These are phyloP conservation scores for Plectus sambesii DNA, from an alignment of 1,140 invertebrate species.

Conservation along the genomic window DNA sequence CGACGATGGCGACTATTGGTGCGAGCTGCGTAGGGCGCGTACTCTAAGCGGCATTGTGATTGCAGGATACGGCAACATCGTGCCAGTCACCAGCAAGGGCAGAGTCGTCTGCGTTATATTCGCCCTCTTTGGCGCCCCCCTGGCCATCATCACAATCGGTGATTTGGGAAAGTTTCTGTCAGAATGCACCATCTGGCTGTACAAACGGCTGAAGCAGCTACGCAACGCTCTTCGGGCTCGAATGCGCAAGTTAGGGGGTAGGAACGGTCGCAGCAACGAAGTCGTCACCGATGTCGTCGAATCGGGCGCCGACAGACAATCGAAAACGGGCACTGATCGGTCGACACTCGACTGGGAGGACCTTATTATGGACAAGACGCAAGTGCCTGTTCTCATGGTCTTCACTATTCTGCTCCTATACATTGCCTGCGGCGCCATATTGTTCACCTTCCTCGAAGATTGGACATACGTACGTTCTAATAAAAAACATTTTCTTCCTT, in stretches of 20 bases:
- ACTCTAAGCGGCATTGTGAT: slow-evolving; percentile 27
- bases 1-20: slow-evolving; percentile 46
- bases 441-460: slow-evolving; percentile 69
- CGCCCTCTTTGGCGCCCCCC: slow-evolving; percentile 62
- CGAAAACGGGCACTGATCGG: slow-evolving; percentile 4
- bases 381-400: slow-evolving; percentile 43
- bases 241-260: slow-evolving; percentile 20
- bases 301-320: too few species aligned
- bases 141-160: slow-evolving; percentile 57
- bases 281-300: slow-evolving; percentile 3
- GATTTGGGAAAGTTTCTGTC: slow-evolving; percentile 45
- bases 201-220: slow-evolving; percentile 19
- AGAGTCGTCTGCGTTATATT: slow-evolving; percentile 74
- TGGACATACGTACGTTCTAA: slow-evolving; percentile 72
- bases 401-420: slow-evolving; percentile 41
- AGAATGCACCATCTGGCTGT: slow-evolving; percentile 44
- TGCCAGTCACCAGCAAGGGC: slow-evolving; percentile 69
- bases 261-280: slow-evolving; percentile 21
- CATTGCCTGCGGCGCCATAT: slow-evolving; percentile 55
- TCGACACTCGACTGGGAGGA: slow-evolving; percentile 26
- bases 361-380: slow-evolving; percentile 34
- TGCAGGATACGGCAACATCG: slow-evolving; percentile 83
- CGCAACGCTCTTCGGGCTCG: slow-evolving; percentile 2
- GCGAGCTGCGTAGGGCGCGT: slow-evolving; percentile 1
- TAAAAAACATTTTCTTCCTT: too few species aligned